Percentiles rank a stretch among this genome's conserved stretches.
These are phyloP conservation scores for Zaprionus tsacasi DNA, from an alignment of 1,140 invertebrate species.

Conservation along the genomic window DNA sequence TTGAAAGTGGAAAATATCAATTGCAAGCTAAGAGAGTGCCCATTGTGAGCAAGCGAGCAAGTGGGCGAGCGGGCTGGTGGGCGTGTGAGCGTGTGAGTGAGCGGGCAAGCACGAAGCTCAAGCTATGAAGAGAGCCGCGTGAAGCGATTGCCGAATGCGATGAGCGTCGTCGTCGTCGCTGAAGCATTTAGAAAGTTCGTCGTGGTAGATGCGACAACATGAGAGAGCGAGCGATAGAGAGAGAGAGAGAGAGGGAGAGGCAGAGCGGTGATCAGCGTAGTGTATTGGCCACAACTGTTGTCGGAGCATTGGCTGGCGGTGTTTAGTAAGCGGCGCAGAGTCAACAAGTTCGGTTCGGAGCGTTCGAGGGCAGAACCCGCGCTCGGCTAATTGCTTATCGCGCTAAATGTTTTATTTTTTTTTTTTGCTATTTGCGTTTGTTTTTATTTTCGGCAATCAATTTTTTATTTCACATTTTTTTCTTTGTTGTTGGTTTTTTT, in stretches of 20 bases:
- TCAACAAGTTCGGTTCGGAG: constrained; percentile 37
- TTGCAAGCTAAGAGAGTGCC: constrained; percentile 1
- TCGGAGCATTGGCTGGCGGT: constrained; percentile 16
- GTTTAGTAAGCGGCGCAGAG: constrained; percentile 74
- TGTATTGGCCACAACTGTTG: constrained; percentile 4
- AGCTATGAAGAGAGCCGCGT: constrained; percentile 12
- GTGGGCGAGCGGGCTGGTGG: too few species aligned
- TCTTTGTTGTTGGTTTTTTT: constrained; percentile 2
- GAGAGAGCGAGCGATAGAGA: background rate
- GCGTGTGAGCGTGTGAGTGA: too few species aligned
- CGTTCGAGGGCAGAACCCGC: constrained; percentile 19
- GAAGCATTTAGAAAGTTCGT: constrained; percentile 67
- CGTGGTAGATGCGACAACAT: constrained; percentile 13
- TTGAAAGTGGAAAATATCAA: background rate
- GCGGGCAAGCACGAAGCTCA: constrained; percentile 15
- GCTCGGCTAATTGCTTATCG: constrained; percentile 49
- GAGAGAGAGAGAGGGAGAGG: background rate
- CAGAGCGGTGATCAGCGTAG: background rate
- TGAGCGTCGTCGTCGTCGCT: constrained; percentile 15
- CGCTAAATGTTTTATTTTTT: background rate
- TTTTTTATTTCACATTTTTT: constrained; percentile 12
- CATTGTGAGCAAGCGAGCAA: too few species aligned
- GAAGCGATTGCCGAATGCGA: constrained; percentile 7
- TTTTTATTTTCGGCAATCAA: constrained; percentile 3
- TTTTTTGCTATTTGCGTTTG: constrained; percentile 17